Base-by-base conservation (phyloP, 2,797 vertebrate species). In the Macropus fuliginosus region DNA sequence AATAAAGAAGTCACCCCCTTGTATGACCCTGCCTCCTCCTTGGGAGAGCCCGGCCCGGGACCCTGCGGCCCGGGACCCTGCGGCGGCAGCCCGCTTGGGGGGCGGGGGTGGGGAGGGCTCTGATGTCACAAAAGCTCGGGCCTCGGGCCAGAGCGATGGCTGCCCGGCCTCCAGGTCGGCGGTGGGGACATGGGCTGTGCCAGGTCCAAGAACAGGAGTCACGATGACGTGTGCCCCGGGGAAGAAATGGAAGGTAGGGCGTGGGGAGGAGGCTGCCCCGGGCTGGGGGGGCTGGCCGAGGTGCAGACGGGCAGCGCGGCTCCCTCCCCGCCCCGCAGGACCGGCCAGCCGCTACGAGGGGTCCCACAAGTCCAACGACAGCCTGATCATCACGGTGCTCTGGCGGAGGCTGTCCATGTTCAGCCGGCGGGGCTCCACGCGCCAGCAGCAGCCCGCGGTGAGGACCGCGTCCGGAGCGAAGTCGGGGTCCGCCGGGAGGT, bases 371-470 rank as follows among this genome's bases (percentile, higher is more conserved):
- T 97, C 97, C 10, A 95, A 54, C 2, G 97, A 98, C 1, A 98
- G 96, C 92, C 90, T 97, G 55, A 91, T 96, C 56, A 98, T 98
- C 94, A 97, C 95, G 0, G 97, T 98, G 54, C 96, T 98, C 59
- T 98, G 98, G 98, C 96, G 97, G 74, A 96, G 98, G 9, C 95
- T 98, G 8, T 98, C 98, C 34, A 0, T 97, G 74, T 98, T 98
- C 94, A 97, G 94, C 66, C 95, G 59, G 34, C 94, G 94, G 50
- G 93, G 66, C 74, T 97, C 97, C 27, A 1, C 91, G 90, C 56
- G 18, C 95, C 11, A 2, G 94, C 92, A 31, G 0, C 94, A 97
- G 0, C 0, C 11, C 50, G 3, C 11, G 10, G 50, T 12, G 29
- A 14, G 9, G 46, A 5, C 56, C 2, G 21, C 5, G 55, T 56